Percentiles rank a stretch among this genome's conserved stretches.
Evolutionary conservation across 2,888 invertebrate genomes (phyloP).

Genomic region (Crocallis elinguaria): DNA sequence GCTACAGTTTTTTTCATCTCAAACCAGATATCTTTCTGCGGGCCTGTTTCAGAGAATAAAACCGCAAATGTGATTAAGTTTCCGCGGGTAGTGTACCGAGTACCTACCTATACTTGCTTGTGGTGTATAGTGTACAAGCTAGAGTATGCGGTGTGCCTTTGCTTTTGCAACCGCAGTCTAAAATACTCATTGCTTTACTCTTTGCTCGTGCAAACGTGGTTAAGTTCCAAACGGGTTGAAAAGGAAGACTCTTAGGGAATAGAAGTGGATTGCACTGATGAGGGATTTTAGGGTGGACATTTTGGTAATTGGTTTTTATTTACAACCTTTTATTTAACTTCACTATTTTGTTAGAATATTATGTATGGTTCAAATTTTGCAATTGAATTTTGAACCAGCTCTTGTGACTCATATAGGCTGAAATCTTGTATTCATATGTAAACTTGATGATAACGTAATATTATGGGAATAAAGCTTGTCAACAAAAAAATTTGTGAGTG

Average conservation of each 20-base stretch:
- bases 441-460: no score
- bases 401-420: no score
- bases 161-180: constrained; percentile 2
- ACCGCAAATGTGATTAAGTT: constrained; percentile 31
- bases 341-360: no score
- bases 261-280: not conserved
- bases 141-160: constrained; percentile 11
- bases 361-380: no score
- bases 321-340: no score
- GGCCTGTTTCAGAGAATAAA: constrained; percentile 14
- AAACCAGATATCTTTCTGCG: not conserved
- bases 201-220: constrained; percentile 3
- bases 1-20: not conserved
- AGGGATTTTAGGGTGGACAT: not conserved
- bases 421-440: no score
- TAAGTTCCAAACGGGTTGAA: not conserved
- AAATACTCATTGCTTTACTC: constrained; percentile 1
- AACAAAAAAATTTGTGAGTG: no score
- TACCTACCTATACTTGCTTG: not conserved
- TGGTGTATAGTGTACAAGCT: not conserved
- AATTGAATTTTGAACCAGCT: no score
- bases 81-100: not conserved
- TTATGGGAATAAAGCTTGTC: no score
- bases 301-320: not conserved
- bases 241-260: not conserved